A percentile compares a stretch with the other conserved stretches of the same genome.
Evolutionary conservation across 2,797 vertebrate species (phyloP).

Genomic region (Geotrypetes seraphini): DNA sequence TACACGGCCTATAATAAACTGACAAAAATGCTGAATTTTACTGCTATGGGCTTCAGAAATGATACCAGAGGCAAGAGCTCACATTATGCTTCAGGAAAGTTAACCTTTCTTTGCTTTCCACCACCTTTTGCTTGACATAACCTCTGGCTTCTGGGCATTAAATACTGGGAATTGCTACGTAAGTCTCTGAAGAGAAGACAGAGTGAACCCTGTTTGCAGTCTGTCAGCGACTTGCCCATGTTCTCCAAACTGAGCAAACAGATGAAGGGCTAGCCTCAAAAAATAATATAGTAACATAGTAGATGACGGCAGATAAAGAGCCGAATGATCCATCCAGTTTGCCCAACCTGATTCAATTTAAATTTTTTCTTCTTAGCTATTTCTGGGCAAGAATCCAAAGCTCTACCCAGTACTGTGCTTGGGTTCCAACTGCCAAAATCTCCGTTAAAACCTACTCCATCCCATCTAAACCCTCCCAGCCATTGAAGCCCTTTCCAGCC

Average conservation of each 20-base stretch:
- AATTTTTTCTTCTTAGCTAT: too few relatives aligned
- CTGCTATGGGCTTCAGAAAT: not conserved
- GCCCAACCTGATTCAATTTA: too few relatives aligned
- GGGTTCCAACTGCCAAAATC: too few relatives aligned
- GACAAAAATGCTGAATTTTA: not conserved
- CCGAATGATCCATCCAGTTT: too few relatives aligned
- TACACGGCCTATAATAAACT: not conserved
- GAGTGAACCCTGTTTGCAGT: not conserved
- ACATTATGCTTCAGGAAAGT: not conserved
- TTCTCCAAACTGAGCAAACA: not conserved
- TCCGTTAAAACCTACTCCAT: too few relatives aligned
- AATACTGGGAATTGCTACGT: not conserved
- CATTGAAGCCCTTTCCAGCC: too few relatives aligned
- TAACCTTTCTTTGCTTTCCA: not conserved
- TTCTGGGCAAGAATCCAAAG: too few relatives aligned
- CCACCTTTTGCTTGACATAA: conserved; percentile 1
- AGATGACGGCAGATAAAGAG: too few relatives aligned
- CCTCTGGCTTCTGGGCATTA: not conserved
- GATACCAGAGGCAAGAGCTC: not conserved
- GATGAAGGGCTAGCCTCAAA: too few relatives aligned
- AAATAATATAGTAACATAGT: too few relatives aligned
- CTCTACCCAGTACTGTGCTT: too few relatives aligned
- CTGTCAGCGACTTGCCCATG: not conserved
- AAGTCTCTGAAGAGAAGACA: not conserved
- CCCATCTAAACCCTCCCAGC: too few relatives aligned